These are phyloP conservation scores for Myiopsitta monachus DNA, from an alignment of 2,113 vertebrate species.

Conservation along the genomic window DNA sequence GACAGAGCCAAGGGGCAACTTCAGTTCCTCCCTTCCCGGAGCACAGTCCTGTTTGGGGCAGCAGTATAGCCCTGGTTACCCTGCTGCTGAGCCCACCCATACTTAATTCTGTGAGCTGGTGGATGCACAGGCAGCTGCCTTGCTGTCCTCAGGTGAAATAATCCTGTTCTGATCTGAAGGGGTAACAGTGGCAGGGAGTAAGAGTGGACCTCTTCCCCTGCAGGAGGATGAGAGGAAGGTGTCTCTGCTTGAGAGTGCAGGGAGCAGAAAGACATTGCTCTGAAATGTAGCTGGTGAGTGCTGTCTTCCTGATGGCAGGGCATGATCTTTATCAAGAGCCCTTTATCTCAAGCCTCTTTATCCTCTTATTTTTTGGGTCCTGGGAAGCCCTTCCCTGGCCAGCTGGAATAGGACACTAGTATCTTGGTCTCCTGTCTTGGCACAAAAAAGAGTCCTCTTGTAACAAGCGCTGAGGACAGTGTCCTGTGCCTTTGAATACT, in stretches of 20 bases:
- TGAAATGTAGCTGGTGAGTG: neutral
- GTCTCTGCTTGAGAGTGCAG: neutral
- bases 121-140: neutral
- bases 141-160: neutral
- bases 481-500: neutral
- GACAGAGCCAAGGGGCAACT: neutral
- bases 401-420: neutral
- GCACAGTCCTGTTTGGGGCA: neutral
- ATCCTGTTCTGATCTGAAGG: neutral
- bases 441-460: neutral
- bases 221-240: neutral
- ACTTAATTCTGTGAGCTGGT: neutral
- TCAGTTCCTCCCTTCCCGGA: neutral
- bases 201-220: neutral
- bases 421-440: neutral
- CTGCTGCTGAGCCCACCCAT: neutral
- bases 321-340: no score
- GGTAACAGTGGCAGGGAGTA: neutral
- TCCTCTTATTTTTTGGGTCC: neutral
- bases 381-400: neutral
- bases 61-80: neutral
- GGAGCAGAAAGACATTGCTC: neutral
- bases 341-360: neutral
- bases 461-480: neutral
- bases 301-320: neutral